Evolutionary conservation across 2,113 vertebrate species (phyloP), one percentile per base, ranked within the genome.

Genomic region (Passerina amoena): DNA sequence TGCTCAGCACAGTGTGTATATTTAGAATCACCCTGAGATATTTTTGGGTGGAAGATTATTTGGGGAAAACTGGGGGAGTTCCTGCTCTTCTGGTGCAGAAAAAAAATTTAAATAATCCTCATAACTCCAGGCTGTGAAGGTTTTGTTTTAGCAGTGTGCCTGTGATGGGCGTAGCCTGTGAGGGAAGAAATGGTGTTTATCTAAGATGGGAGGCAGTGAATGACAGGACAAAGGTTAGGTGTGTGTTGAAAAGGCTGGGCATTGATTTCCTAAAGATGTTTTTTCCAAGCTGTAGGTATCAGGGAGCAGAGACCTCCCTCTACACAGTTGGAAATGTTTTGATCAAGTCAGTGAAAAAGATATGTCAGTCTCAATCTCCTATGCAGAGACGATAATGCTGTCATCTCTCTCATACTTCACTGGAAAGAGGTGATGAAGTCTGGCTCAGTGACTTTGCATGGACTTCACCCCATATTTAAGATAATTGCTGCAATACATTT

Each of bases 391-490:
- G 81, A 33, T 91, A 76, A 63, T 35, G 28, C 64, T n/a, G 60
- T 77, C 83, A 65, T 12, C 83, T 76, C 78, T 88, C 76, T 88
- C 69, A 21, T 88, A 23, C 50, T 59, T 79, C 4, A 5, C 57
- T 77, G 82, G 45, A 91, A 68, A 79, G 45, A 73, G 75, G 54
- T 78, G 86, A 6, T 0, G 9, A 73, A 88, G 83, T 73, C 86
- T 91, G 87, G 63, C 88, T 89, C 84, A 42, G 77, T 94, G 95
- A 76, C 91, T 96, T 86, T 92, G 70, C 63, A 6, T 77, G 95
- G 95, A 96, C 95, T 97, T 97, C 92, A 94, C 86, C 91, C 94
- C 59, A 8, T 91, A 72, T 96, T 95, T 96, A 89, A 94, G 92
- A 51, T 96, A 94, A 96, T 91, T 87, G 91, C 90, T 68, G 95